These are phyloP conservation scores for Jaculus jaculus DNA, from an alignment of 2,113 vertebrate genomes.

Conservation along the genomic window DNA sequence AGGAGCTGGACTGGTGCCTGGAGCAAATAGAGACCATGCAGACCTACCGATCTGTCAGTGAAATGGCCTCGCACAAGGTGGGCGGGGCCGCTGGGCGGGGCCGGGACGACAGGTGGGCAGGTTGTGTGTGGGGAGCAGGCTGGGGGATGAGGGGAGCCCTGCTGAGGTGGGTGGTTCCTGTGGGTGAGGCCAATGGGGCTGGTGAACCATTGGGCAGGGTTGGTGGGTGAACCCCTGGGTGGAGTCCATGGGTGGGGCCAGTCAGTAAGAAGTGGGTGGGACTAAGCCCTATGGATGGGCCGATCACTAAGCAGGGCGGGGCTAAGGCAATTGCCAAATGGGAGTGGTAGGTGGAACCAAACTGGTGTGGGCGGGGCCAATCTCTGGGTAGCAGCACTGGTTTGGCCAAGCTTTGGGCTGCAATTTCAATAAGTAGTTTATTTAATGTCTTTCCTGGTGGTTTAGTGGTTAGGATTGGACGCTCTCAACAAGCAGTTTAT, in stretches of 20 bases:
- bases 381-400: not conserved
- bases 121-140: no score
- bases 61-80: conserved; percentile 91
- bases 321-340: no score
- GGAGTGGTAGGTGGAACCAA: not conserved
- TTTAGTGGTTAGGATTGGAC: no score
- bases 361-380: not conserved
- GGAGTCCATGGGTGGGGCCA: not conserved
- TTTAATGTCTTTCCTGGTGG: no score
- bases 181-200: not conserved
- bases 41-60: conserved; percentile 94
- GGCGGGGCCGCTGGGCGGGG: not conserved
- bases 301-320: no score
- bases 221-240: not conserved
- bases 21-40: conserved; percentile 95
- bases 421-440: no score
- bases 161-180: conserved; percentile 66
- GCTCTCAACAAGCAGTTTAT: no score
- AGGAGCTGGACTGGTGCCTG: conserved; percentile 96
- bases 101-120: no score
- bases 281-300: no score
- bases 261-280: no score
- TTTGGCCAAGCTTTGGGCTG: not conserved
- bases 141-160: no score
- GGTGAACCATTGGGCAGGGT: no score